Evolutionary conservation across 1,140 invertebrate genomes (phyloP).

Genomic region (Rhizoglyphus robini): DNA sequence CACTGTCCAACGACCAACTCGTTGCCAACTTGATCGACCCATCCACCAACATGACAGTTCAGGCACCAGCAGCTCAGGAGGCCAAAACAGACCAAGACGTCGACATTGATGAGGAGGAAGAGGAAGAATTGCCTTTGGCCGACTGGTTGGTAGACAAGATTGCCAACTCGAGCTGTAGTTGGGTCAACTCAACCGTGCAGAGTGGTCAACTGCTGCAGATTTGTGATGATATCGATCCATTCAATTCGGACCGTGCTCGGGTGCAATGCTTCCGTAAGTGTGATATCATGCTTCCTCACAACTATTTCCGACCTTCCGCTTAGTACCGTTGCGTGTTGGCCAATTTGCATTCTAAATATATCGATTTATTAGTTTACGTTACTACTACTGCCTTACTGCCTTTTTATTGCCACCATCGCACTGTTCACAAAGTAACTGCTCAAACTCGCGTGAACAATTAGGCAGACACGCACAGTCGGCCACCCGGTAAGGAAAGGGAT

Average conservation of each 20-base stretch:
- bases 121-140: not conserved
- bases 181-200: not conserved
- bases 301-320: no score
- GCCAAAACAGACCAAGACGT: not conserved
- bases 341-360: no score
- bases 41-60: not conserved
- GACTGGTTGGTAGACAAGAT: not conserved
- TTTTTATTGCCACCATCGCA: no score
- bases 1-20: not conserved
- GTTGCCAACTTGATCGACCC: not conserved
- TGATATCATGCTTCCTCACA: not conserved
- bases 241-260: not conserved
- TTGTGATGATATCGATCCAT: not conserved
- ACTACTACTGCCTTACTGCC: no score
- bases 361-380: no score
- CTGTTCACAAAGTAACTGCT: no score
- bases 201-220: not conserved
- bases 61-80: not conserved
- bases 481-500: no score
- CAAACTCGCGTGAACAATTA: no score
- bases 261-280: slow-evolving; percentile 7
- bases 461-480: no score
- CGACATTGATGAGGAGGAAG: not conserved
- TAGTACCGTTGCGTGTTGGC: no score
- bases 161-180: not conserved